Evolutionary conservation across 92 coral and sea anemone species (phyloP), one percentile per base, ranked within the genome.

Genomic region (Meandrina meandrites): DNA sequence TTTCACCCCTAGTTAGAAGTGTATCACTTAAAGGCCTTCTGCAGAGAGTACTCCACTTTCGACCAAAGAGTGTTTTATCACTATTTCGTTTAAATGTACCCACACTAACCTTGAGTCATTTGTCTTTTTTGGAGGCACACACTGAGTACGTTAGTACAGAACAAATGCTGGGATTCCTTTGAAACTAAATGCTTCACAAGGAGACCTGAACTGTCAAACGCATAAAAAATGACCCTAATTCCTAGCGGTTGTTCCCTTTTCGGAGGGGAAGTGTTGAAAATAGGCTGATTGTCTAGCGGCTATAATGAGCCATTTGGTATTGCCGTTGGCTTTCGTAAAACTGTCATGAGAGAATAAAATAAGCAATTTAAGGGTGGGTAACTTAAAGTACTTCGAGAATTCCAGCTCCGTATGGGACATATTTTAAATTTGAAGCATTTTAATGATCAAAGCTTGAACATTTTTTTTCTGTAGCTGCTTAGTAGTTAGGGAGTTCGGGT

Each of bases 141-240:
- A 17, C 73, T 0, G 76, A 1, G 28, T 40, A 10, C n/a, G 74
- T 36, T 77, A 14, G 9, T 47, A 22, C 37, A 40, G 67, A 11
- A 60, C 36, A 40, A 30, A 76, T 18, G 40, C 82, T 40, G 8
- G 16, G 35, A 76, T 75, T 67, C 77, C 53, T 37, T 19, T 76
- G 88, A 76, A 85, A 85, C 82, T 67, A 12, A 85, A 85, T 54
- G 87, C 87, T 54, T 8, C 56, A 75, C 81, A 58, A 75, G 87
- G 72, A 54, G 80, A 37, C 73, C 64, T 56, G 5, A 85, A 66
- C 82, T 78, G 82, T 64, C 82, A 85, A 77, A 36, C 6, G 82
- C 15, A 66, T 85, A 76, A 85, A 85, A 85, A 76, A 85, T 85
- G 81, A 78, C 67, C 88, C n/a, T 77, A 85, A 77, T 85, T 85